phyloP scores from a whole-genome alignment of 2,797 vertebrate genomes.

The Pogonophryne albipinna region DNA sequence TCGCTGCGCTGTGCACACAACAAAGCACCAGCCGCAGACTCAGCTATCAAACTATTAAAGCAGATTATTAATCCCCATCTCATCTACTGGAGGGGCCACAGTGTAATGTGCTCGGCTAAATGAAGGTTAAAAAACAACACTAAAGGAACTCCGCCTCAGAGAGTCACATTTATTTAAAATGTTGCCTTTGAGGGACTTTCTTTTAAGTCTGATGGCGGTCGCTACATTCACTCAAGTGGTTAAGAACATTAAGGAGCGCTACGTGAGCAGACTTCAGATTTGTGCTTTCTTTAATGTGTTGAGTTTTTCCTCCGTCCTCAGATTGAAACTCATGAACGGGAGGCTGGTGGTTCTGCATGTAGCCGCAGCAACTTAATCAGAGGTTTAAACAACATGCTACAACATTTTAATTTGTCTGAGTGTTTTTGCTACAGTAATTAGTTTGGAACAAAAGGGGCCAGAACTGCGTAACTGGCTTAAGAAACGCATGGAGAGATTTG shows the following conservation, averaged over 20 bases:
- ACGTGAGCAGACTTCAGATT: slow-evolving; percentile 12
- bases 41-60: slow-evolving; percentile 32
- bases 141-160: slow-evolving; percentile 20
- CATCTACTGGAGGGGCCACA: slow-evolving; percentile 17
- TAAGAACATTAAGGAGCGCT: slow-evolving; percentile 14
- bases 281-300: slow-evolving; percentile 3
- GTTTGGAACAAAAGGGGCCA: slow-evolving; percentile 3
- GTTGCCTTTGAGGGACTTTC: neutral
- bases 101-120: slow-evolving; percentile 33
- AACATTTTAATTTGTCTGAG: neutral
- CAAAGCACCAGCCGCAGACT: slow-evolving; percentile 27
- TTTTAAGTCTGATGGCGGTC: slow-evolving; percentile 23
- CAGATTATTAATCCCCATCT: slow-evolving; percentile 45
- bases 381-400: slow-evolving; percentile 1
- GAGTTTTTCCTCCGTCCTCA: neutral
- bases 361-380: neutral
- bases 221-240: neutral
- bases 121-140: slow-evolving; percentile 18
- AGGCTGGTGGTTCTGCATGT: neutral
- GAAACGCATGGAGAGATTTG: neutral
- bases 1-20: slow-evolving; percentile 10
- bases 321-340: neutral
- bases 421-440: neutral
- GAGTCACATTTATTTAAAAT: neutral
- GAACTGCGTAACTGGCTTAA: neutral